A percentile compares a stretch with the other conserved stretches of the same genome.
Evolutionary conservation across 2,113 vertebrate species (phyloP).

Genomic region (Eublepharis macularius): DNA sequence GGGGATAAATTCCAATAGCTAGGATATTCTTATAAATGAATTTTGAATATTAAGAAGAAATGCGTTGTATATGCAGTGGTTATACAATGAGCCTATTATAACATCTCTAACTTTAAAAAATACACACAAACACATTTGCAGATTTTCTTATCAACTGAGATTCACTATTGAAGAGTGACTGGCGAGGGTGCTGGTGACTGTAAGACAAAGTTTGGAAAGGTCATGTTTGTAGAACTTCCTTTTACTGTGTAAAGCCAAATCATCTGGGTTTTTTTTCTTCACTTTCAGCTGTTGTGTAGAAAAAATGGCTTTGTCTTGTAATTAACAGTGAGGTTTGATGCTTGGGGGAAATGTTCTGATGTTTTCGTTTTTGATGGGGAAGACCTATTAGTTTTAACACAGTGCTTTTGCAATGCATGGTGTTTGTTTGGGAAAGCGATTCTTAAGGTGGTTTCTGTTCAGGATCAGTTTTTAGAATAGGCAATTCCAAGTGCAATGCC

Average conservation of each 20-base stretch:
- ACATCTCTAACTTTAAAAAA: constrained; percentile 47
- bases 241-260: constrained; percentile 71
- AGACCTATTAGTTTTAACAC: constrained; percentile 73
- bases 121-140: constrained; percentile 31
- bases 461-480: constrained; percentile 73
- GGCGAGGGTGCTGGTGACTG: constrained; percentile 66
- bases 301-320: constrained; percentile 74
- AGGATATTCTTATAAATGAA: background rate
- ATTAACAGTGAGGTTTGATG: constrained; percentile 74
- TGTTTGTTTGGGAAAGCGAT: constrained; percentile 72
- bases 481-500: constrained; percentile 76
- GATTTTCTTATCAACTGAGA: constrained; percentile 52
- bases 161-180: constrained; percentile 69
- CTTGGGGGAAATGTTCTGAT: constrained; percentile 73
- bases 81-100: constrained; percentile 57
- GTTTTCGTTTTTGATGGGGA: constrained; percentile 65
- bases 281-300: constrained; percentile 75
- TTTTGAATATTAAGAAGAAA: background rate
- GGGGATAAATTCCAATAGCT: background rate
- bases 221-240: constrained; percentile 54
- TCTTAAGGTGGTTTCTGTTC: constrained; percentile 60
- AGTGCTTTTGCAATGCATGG: constrained; percentile 80
- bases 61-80: constrained; percentile 6
- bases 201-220: constrained; percentile 40
- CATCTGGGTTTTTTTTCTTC: constrained; percentile 68